Percentiles rank a stretch among this genome's conserved stretches.
phyloP scores from a whole-genome alignment of 2,888 invertebrate genomes.

The Phrixothrix hirtus region DNA sequence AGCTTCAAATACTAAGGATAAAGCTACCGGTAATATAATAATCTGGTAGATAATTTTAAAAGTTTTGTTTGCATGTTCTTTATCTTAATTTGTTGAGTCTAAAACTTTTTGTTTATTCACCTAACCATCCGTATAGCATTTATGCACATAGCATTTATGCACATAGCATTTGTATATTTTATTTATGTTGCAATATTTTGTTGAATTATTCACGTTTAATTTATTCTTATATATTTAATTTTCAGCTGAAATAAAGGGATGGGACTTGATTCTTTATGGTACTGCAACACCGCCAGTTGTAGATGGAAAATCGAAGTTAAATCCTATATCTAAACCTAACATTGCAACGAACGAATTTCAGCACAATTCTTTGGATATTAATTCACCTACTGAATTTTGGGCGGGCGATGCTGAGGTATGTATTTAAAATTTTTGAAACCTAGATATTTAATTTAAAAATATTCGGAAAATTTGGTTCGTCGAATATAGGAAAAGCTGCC shows the following conservation, averaged over 20 bases:
- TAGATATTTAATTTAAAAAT: neutral
- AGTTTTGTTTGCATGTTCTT: conserved; percentile 15
- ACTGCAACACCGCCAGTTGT: conserved; percentile 62
- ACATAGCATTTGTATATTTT: neutral
- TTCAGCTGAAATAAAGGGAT: conserved; percentile 67
- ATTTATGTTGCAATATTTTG: conserved; percentile 4
- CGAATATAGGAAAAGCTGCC: too few species aligned
- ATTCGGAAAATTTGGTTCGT: neutral
- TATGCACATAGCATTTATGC: neutral
- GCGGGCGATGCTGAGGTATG: conserved; percentile 67
- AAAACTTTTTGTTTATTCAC: conserved; percentile 26
- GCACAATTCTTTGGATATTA: conserved; percentile 62
- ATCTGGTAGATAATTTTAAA: conserved; percentile 14
- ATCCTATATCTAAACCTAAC: conserved; percentile 14
- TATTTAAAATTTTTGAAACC: conserved; percentile 10
- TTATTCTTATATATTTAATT: conserved; percentile 27
- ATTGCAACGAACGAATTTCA: conserved; percentile 63
- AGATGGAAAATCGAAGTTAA: conserved; percentile 18
- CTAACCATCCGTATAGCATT: neutral
- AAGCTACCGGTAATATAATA: conserved; percentile 35
- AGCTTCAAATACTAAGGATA: conserved; percentile 31
- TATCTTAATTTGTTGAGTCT: neutral
- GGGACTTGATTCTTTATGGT: conserved; percentile 83
- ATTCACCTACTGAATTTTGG: conserved; percentile 62
- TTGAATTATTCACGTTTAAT: too few species aligned